These are phyloP conservation scores for Xiphorhynchus erythropygius DNA, from an alignment of 2,797 vertebrate species.

Conservation along the genomic window DNA sequence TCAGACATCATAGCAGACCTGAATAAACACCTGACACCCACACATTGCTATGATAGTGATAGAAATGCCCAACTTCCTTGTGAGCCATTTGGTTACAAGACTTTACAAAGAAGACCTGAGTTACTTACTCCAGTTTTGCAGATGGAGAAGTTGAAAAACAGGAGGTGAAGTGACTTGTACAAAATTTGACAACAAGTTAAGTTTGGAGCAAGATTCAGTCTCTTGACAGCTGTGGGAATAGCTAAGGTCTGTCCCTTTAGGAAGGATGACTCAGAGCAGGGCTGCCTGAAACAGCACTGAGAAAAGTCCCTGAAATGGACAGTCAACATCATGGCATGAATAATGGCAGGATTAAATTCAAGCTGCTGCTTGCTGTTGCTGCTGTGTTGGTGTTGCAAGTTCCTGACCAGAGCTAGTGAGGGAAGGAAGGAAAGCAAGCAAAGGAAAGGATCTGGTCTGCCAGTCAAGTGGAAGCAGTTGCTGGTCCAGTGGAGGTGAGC, in stretches of 20 bases:
- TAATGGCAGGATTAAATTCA: not conserved
- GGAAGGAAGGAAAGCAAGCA: not conserved
- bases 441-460: not conserved
- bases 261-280: not conserved
- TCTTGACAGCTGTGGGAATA: not conserved
- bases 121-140: not conserved
- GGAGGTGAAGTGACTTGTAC: not conserved
- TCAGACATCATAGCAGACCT: not conserved
- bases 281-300: not conserved
- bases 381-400: not conserved
- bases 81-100: not conserved
- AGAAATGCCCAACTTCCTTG: not conserved
- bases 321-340: not conserved
- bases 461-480: not conserved
- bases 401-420: not conserved
- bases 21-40: not conserved
- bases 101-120: not conserved
- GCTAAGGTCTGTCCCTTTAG: not conserved
- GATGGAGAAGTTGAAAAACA: not conserved
- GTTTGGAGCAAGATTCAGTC: not conserved
- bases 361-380: not conserved
- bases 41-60: not conserved
- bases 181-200: not conserved
- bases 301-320: not conserved
- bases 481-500: not conserved